Conservation (phyloP, 2,797 vertebrate genomes). For the Galago senegalensis region DNA sequence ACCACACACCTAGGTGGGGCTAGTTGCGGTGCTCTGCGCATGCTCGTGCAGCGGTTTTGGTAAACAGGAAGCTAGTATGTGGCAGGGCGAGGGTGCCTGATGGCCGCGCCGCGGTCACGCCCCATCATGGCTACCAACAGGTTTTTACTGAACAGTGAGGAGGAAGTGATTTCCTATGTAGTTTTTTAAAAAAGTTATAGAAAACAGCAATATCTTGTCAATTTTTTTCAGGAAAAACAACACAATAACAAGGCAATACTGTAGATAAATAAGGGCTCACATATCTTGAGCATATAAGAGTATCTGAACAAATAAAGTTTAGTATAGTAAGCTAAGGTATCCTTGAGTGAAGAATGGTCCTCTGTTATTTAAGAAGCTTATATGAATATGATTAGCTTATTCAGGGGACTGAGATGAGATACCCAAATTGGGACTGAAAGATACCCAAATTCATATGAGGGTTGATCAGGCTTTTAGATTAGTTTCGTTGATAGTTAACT, state of each 20-base stretch:
- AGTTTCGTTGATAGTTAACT: background rate
- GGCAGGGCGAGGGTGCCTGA: no score
- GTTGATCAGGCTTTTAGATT: background rate
- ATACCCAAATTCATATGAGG: background rate
- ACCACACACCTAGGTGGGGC: no score
- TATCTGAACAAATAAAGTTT: background rate
- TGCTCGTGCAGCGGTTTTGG: no score
- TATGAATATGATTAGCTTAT: background rate
- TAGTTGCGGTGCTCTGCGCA: no score
- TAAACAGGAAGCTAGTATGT: no score
- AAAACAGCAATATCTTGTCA: background rate
- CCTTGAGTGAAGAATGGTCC: background rate
- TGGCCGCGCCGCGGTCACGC: no score
- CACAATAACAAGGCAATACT: background rate
- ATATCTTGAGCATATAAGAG: background rate
- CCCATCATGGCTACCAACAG: no score
- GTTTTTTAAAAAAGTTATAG: background rate
- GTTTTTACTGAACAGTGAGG: background rate
- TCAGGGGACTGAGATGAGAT: background rate
- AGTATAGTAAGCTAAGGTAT: background rate
- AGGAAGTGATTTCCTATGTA: background rate
- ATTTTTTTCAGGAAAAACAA: background rate
- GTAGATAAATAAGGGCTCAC: background rate
- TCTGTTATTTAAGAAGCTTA: background rate
- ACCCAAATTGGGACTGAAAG: background rate